These are phyloP conservation scores for Brachyopa scutellaris DNA, from an alignment of 2,888 invertebrate species.

Conservation along the genomic window DNA sequence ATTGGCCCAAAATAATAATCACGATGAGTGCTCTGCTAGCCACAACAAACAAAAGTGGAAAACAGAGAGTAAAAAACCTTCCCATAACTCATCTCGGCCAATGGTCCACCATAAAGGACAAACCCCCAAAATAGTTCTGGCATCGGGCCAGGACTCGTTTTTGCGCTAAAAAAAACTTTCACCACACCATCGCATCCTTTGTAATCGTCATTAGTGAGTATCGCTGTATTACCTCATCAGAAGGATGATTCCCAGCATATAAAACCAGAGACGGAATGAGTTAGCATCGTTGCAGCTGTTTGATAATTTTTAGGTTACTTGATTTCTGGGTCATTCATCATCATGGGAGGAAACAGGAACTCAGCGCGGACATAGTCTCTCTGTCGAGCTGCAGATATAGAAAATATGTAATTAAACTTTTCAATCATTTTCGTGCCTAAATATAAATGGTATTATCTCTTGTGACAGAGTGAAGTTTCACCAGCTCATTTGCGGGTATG, in stretches of 20 bases:
- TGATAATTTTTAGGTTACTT: constrained; percentile 72
- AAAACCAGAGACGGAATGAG: constrained; percentile 63
- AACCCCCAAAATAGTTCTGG: constrained; percentile 51
- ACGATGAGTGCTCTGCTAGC: constrained; percentile 34
- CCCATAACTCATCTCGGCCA: constrained; percentile 34
- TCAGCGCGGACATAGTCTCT: constrained; percentile 17
- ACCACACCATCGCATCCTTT: constrained; percentile 58
- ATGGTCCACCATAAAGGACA: constrained; percentile 29
- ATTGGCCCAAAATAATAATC: constrained; percentile 47
- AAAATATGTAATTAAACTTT: constrained; percentile 67
- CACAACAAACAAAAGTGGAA: constrained; percentile 20
- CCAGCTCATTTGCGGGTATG: constrained; percentile 20
- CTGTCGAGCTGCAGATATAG: constrained; percentile 27
- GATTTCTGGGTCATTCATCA: constrained; percentile 73
- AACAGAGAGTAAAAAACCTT: constrained; percentile 5
- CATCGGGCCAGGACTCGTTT: constrained; percentile 54
- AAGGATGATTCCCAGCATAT: constrained; percentile 34
- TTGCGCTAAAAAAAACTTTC: constrained; percentile 58
- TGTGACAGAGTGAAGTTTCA: constrained; percentile 49
- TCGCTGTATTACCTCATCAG: constrained; percentile 62
- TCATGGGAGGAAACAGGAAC: constrained; percentile 50
- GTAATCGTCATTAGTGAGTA: constrained; percentile 71
- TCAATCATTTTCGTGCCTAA: constrained; percentile 64
- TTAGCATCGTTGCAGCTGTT: constrained; percentile 72
- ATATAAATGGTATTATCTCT: constrained; percentile 43